Evolutionary conservation across 2,888 invertebrate species (phyloP).

Genomic region (Hemithea aestivaria): DNA sequence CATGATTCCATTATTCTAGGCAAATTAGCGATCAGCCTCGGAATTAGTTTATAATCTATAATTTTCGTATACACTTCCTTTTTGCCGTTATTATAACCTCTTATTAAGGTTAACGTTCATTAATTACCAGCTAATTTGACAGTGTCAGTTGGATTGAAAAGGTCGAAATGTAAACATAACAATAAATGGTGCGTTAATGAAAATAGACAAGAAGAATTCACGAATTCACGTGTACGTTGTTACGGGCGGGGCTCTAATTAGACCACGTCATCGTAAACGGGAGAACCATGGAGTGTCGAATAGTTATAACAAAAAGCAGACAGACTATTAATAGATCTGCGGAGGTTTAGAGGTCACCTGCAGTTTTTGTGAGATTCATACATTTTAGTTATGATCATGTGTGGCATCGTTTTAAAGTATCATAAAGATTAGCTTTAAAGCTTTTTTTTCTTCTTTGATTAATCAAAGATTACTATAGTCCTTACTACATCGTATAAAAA

Average conservation of each 20-base stretch:
- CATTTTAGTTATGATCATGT: constrained; percentile 4
- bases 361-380: constrained; percentile 5
- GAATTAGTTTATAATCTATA: too few relatives aligned
- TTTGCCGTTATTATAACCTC: too few relatives aligned
- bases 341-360: constrained; percentile 15
- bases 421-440: constrained; percentile 1
- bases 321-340: constrained; percentile 20
- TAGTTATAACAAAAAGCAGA: constrained; percentile 24
- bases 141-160: constrained; percentile 28
- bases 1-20: too few relatives aligned
- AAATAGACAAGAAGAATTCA: constrained; percentile 43
- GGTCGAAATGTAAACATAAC: constrained; percentile 30
- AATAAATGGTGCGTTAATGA: constrained; percentile 43
- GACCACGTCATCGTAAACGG: constrained; percentile 35
- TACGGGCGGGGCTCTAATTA: constrained; percentile 58
- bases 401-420: not conserved
- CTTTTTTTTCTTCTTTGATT: too few relatives aligned
- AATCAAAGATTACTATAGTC: too few relatives aligned
- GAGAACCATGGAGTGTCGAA: constrained; percentile 29
- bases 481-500: too few relatives aligned
- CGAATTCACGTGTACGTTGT: constrained; percentile 31
- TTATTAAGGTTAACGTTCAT: not conserved
- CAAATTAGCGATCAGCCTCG: too few relatives aligned
- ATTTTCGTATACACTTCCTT: too few relatives aligned
- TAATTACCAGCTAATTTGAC: constrained; percentile 26